These are phyloP conservation scores for Hemithea aestivaria DNA, from an alignment of 2,888 invertebrate genomes.

Conservation along the genomic window DNA sequence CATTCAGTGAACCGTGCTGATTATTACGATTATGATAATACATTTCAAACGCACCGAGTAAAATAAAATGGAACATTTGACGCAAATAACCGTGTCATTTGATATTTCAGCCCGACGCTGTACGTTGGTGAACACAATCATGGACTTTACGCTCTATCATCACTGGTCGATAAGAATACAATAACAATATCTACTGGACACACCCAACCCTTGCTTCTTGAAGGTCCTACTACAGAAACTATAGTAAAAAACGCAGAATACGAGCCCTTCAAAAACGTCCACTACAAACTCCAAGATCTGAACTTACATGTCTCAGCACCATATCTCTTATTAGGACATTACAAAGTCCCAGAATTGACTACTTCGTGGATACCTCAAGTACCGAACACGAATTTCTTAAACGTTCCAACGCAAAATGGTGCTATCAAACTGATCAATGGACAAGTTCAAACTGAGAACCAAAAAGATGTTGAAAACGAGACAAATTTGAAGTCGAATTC, in stretches of 20 bases:
- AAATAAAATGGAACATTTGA: conserved; percentile 1
- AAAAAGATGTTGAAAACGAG: conserved; percentile 65
- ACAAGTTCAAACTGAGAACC: conserved; percentile 50
- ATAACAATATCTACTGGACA: conserved; percentile 88
- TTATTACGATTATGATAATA: conserved; percentile 13
- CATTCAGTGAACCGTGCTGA: conserved; percentile 12
- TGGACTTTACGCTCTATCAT: conserved; percentile 95
- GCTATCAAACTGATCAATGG: conserved; percentile 63
- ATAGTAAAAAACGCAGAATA: conserved; percentile 48
- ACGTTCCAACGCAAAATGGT: conserved; percentile 41
- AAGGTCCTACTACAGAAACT: conserved; percentile 80
- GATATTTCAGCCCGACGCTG: conserved; percentile 86
- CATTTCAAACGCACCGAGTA: conserved; percentile 4
- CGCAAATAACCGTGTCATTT: conserved; percentile 7
- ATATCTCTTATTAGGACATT: conserved; percentile 81
- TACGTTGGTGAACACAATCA: conserved; percentile 93
- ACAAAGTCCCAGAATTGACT: conserved; percentile 83
- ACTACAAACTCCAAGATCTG: conserved; percentile 64
- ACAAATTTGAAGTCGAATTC: conserved; percentile 63
- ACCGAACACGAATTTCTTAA: conserved; percentile 55
- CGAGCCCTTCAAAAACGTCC: conserved; percentile 72
- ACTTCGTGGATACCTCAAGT: conserved; percentile 66
- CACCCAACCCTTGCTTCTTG: conserved; percentile 84
- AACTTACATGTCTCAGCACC: conserved; percentile 66
- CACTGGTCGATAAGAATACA: conserved; percentile 93